Evolutionary conservation across 2,797 vertebrate genomes (phyloP).

Genomic region (Sebastes nivosus): DNA sequence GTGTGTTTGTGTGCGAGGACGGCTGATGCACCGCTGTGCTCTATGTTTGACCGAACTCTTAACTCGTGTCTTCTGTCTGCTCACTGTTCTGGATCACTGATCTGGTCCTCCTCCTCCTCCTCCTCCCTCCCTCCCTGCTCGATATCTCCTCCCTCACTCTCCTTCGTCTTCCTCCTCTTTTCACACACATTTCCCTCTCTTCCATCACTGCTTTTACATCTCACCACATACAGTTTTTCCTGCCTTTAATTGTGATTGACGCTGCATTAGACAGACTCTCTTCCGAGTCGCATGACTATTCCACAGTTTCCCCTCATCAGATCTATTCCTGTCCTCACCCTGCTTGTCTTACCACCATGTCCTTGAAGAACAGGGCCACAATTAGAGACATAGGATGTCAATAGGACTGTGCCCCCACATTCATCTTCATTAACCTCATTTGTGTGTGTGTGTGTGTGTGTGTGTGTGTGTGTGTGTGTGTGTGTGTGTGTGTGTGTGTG

Average conservation of each 20-base stretch:
- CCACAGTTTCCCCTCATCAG: constrained; percentile 46
- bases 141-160: constrained; percentile 8
- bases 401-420: constrained; percentile 78
- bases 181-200: constrained; percentile 25
- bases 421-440: constrained; percentile 86
- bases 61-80: constrained; percentile 76
- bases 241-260: constrained; percentile 50
- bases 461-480: constrained; percentile 26
- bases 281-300: constrained; percentile 44
- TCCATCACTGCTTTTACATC: constrained; percentile 16
- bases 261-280: constrained; percentile 41
- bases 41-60: constrained; percentile 70
- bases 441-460: constrained; percentile 51
- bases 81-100: constrained; percentile 79
- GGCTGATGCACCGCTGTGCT: constrained; percentile 53
- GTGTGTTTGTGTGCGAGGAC: constrained; percentile 18
- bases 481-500: constrained; percentile 51
- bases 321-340: constrained; percentile 66
- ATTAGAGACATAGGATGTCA: constrained; percentile 77
- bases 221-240: constrained; percentile 12
- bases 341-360: constrained; percentile 56
- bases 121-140: background rate
- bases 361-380: constrained; percentile 78
- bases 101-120: constrained; percentile 36
- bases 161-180: constrained; percentile 14